Evolutionary conservation across 1,140 invertebrate genomes (phyloP).

Genomic region (Heliconius hewitsoni): DNA sequence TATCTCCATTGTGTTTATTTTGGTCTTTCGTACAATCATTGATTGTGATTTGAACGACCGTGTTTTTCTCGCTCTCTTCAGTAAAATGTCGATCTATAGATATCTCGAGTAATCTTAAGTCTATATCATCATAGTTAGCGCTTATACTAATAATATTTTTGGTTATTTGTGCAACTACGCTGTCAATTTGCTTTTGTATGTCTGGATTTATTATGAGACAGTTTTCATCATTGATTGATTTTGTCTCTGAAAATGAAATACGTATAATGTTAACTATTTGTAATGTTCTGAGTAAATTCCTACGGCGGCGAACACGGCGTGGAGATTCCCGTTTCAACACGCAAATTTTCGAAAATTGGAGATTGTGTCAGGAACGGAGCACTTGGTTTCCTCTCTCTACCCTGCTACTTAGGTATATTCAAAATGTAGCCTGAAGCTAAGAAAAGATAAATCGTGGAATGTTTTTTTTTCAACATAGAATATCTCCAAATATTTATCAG

Average conservation of each 20-base stretch:
- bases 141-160: neutral
- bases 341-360: too few relatives aligned
- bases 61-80: conserved; percentile 9
- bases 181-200: neutral
- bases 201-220: conserved; percentile 9
- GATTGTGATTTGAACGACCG: neutral
- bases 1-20: neutral
- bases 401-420: too few relatives aligned
- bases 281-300: too few relatives aligned
- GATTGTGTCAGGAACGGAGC: too few relatives aligned
- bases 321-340: too few relatives aligned
- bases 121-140: conserved; percentile 16
- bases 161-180: neutral
- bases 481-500: too few relatives aligned
- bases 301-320: too few relatives aligned
- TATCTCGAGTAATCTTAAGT: conserved; percentile 5
- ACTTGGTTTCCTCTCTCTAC: too few relatives aligned
- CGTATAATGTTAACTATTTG: neutral
- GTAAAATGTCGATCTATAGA: conserved; percentile 3
- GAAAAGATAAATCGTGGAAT: too few relatives aligned
- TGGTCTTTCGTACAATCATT: neutral
- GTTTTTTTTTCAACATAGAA: too few relatives aligned
- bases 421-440: too few relatives aligned
- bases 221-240: neutral
- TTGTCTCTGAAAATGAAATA: conserved; percentile 7